Base-by-base conservation (phyloP, 2,113 vertebrate genomes). In the Hippocampus guttulatus region DNA sequence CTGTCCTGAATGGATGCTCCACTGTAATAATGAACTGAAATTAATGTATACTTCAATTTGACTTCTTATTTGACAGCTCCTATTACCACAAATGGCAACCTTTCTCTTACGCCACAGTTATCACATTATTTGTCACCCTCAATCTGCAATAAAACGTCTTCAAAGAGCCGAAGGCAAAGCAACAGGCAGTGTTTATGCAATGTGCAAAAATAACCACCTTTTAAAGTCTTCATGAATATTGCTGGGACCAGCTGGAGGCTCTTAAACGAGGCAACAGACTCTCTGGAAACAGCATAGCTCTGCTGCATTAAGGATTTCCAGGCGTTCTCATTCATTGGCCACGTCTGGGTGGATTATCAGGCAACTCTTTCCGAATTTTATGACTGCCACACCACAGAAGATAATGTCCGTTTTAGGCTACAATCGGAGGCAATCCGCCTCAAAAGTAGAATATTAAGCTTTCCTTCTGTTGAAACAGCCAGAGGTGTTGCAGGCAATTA, bases 401-500 rank as follows among this genome's bases (percentile, higher is more conserved):
- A 80, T 85, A 84, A 83, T 77, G 73, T 77, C 61, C 79, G 1
- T 82, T 70, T 80, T 68, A 67, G 75, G 51, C 68, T 43, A 68
- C 79, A 83, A 87, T 78, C 77, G 74, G 70, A 62, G 78, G 71
- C 68, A 73, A 75, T 63, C 20, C 78, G 73, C 69, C 20, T 78
- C 84, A 85, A 74, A 82, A 86, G 71, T 78, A 84, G 82, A 90
- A 87, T 84, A 84, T 88, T 87, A 78, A 75, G 71, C 77, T 79
- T 82, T 30, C 14, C 68, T 75, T 85, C 88, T 88, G 80, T 88
- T 86, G 74, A 78, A 87, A 87, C 77, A 77, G 86, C 90, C 84
- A 72, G 54, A 70, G 82, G 86, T 76, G 64, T 82, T 80, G 80
- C 85, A 87, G 81, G 85, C 78, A 88, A 91, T 91, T 90, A 90